Conservation (phyloP, 1,140 invertebrate genomes). For the Myzus persicae region DNA sequence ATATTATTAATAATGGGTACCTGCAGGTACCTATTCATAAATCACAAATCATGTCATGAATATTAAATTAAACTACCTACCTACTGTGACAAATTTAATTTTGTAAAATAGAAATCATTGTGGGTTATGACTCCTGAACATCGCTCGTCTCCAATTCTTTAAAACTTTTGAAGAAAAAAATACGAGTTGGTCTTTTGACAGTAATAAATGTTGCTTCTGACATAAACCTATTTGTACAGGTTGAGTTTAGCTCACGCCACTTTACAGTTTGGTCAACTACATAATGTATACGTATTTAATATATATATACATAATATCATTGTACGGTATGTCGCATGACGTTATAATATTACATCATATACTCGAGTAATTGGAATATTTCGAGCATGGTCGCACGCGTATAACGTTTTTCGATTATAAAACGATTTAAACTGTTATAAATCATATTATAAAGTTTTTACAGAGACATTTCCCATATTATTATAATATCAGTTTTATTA, state of each 20-base stretch:
- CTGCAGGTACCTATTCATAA: background rate
- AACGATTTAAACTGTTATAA: constrained; percentile 18
- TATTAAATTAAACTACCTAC: too few relatives aligned
- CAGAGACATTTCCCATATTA: background rate
- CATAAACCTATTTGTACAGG: background rate
- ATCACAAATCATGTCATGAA: background rate
- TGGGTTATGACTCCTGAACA: background rate
- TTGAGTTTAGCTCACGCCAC: background rate
- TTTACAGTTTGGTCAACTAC: constrained; percentile 16
- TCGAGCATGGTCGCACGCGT: background rate
- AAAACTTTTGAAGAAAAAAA: background rate
- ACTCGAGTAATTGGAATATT: background rate
- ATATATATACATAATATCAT: too few relatives aligned
- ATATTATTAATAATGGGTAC: too few relatives aligned
- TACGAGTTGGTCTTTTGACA: background rate
- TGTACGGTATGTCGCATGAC: background rate
- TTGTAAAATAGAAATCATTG: background rate
- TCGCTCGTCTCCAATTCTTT: background rate
- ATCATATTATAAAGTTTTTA: constrained; percentile 16
- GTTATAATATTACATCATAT: background rate
- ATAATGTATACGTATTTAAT: background rate
- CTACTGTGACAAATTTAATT: background rate
- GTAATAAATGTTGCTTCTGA: background rate
- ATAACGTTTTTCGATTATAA: constrained; percentile 2
- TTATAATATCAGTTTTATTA: background rate